Evolutionary conservation across 2,113 vertebrate species (phyloP), one percentile per base, ranked within the genome.

Genomic region (Oreochromis niloticus): DNA sequence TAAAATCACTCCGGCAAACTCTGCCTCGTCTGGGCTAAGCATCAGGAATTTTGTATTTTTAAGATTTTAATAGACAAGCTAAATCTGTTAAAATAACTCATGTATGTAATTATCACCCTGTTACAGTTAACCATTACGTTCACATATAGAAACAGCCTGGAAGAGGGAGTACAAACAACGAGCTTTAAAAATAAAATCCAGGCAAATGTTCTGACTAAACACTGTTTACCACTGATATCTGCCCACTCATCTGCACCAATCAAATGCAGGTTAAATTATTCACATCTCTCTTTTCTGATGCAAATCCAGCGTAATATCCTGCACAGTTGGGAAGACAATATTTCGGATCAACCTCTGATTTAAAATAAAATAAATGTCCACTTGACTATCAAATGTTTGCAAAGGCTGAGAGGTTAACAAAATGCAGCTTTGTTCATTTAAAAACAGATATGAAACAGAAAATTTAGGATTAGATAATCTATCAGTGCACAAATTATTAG

Each of bases 121-220:
- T 75, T 75, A 0, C 24, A 16, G 3, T 75, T 50, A 48, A 19
- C 9, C 6, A 75, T 12, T 75, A 50, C 50, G 24, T 11, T 48
- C 24, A 32, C 43, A 78, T 11, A 75, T 75, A 50, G 46, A 75
- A 75, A 75, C 6, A 19, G 6, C 24, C 71, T 75, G 43, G 30
- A 30, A 75, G 71, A 50, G 9, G 6, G 1, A 19, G 24, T 7
- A 50, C 14, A 73, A 73, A 48, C 22, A 73, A 48, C 1, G 2
- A 27, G 24, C 22, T 73, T 73, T 30, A 73, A 73, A 75, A 75
- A 75, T 48, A 30, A 75, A 30, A 75, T 4, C 24, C 14, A 75
- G 43, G 0, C 2, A 75, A 75, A 50, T 50, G 39, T 19, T 75
- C 43, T 73, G 39, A 46, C 8, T 17, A 48, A 48, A 75, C 71